phyloP scores from a whole-genome alignment of 2,797 vertebrate species.

The Hybognathus amarus region DNA sequence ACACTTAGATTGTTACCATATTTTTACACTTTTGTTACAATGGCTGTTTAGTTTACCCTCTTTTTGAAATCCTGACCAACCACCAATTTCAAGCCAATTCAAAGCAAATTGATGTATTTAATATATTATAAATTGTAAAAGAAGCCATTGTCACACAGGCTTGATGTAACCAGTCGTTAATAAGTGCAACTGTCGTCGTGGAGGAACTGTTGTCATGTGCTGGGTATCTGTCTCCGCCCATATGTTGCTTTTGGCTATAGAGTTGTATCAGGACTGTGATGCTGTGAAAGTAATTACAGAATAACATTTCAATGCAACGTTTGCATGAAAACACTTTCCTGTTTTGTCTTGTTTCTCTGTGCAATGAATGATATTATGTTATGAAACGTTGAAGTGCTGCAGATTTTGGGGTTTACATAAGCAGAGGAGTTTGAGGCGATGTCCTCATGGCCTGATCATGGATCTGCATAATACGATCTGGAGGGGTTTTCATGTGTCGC shows the following conservation, averaged over 20 bases:
- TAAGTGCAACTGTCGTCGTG: background rate
- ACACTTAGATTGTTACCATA: background rate
- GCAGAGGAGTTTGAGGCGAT: background rate
- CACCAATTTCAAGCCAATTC: background rate
- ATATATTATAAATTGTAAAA: background rate
- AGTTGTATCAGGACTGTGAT: background rate
- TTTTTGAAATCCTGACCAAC: background rate
- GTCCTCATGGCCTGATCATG: background rate
- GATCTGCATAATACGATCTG: slow-evolving; percentile 23
- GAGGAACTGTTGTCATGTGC: background rate
- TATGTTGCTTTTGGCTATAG: background rate
- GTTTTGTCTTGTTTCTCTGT: background rate
- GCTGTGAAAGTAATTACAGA: background rate
- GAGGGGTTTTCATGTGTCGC: background rate
- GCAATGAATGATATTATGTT: background rate
- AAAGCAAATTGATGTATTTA: background rate
- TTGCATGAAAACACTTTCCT: background rate
- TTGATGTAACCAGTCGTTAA: background rate
- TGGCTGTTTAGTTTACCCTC: background rate
- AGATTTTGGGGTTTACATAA: background rate
- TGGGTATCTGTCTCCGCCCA: background rate
- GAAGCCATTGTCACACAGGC: background rate
- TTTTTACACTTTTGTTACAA: background rate
- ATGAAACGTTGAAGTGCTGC: background rate
- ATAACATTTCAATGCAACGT: background rate